Percentiles rank a stretch among this genome's conserved stretches.
Conservation (phyloP, 2,113 vertebrate species). For the Bubo blakistoni region DNA sequence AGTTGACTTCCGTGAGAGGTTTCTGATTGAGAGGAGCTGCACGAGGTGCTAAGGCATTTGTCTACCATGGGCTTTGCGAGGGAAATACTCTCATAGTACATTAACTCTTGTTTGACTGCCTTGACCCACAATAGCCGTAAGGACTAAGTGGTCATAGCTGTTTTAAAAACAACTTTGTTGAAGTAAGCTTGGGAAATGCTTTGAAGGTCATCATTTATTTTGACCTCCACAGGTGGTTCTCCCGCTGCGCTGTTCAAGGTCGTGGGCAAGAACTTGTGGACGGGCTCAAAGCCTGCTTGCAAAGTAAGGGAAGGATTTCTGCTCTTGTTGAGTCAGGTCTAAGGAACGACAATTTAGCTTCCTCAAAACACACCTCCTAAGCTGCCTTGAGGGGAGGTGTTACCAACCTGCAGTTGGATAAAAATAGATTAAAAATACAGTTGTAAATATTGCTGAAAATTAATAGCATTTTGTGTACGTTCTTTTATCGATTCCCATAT, state of each 20-base stretch:
- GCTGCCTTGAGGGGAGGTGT: neutral
- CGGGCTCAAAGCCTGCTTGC: slow-evolving; percentile 86
- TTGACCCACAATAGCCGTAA: neutral
- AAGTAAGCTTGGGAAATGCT: neutral
- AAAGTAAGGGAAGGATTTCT: slow-evolving; percentile 65
- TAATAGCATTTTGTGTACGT: neutral
- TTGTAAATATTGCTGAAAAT: neutral
- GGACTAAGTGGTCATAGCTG: neutral
- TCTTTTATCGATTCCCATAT: neutral
- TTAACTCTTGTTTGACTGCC: neutral
- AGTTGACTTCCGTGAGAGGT: neutral
- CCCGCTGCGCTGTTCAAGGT: slow-evolving; percentile 87
- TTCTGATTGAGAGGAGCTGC: neutral
- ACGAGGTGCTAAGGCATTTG: fast-evolving
- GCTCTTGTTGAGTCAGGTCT: neutral
- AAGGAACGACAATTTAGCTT: neutral
- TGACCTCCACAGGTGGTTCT: slow-evolving; percentile 86
- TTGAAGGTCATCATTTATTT: neutral
- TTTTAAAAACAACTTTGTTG: neutral
- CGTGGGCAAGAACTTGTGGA: slow-evolving; percentile 92
- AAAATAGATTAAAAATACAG: neutral
- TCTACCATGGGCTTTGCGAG: neutral
- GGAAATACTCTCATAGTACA: neutral
- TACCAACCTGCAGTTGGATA: neutral
- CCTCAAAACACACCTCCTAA: neutral